phyloP scores from a whole-genome alignment of 2,113 vertebrate species.

The Maylandia zebra region DNA sequence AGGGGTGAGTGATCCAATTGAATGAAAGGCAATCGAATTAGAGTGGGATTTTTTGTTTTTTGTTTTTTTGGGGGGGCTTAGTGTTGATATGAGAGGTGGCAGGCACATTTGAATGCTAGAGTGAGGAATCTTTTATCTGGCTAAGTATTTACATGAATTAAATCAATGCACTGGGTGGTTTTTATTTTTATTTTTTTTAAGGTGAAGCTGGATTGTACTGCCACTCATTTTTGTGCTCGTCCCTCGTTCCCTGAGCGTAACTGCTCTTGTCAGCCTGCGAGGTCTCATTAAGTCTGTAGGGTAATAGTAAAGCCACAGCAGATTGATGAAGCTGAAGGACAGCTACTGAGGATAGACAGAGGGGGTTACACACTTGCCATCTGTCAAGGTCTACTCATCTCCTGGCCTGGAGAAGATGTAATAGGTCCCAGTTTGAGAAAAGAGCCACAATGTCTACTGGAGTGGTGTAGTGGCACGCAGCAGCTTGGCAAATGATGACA shows the following conservation, averaged over 20 bases:
- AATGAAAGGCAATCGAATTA: constrained; percentile 29
- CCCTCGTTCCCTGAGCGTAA: not conserved
- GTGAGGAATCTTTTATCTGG: not conserved
- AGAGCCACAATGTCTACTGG: not conserved
- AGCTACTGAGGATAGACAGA: not conserved
- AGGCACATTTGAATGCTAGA: not conserved
- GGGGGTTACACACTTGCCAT: not conserved
- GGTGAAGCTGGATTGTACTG: not conserved
- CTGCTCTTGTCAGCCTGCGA: not conserved
- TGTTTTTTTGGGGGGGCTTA: not conserved
- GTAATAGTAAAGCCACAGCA: not conserved
- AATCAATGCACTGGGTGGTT: not conserved
- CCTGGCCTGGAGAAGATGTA: not conserved
- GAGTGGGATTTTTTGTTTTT: not conserved
- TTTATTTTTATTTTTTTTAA: not conserved
- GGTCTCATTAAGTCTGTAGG: constrained; percentile 20
- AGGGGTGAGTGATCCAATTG: not conserved
- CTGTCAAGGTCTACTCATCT: constrained; percentile 29
- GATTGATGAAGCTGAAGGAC: constrained; percentile 13
- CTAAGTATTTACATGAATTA: not conserved
- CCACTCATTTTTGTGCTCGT: not conserved
- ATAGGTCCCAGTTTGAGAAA: constrained; percentile 5
- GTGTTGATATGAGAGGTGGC: not conserved
- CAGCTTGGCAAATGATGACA: constrained; percentile 43
- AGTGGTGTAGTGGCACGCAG: not conserved